These are phyloP conservation scores for Chlorocebus sabaeus DNA, from an alignment of 2,113 vertebrate genomes.

Conservation along the genomic window DNA sequence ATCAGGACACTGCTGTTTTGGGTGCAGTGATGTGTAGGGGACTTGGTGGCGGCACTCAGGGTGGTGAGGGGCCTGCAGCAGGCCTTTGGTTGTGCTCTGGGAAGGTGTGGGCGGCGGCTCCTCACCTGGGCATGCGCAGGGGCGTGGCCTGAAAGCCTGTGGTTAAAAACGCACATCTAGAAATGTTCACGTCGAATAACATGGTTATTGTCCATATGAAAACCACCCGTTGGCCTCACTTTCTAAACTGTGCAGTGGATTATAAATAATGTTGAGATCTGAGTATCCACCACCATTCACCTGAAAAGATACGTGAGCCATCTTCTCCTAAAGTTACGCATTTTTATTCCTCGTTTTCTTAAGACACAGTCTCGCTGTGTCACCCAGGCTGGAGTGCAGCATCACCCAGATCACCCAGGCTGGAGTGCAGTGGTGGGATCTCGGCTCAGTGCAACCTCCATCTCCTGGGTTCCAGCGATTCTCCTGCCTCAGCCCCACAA, in stretches of 20 bases:
- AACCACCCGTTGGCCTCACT: not conserved
- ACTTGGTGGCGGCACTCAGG: accelerated
- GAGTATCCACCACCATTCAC: not conserved
- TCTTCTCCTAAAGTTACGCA: not conserved
- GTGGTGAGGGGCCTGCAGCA: not conserved
- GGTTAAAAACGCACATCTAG: not conserved
- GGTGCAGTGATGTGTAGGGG: not conserved
- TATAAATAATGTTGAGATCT: not conserved
- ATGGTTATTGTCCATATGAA: not conserved
- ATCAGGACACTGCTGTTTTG: accelerated
- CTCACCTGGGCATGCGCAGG: accelerated
- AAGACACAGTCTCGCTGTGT: no score
- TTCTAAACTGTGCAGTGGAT: not conserved
- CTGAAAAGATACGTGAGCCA: not conserved
- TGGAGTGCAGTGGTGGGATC: no score
- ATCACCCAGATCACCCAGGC: no score
- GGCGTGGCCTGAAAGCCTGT: no score
- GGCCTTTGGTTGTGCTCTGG: not conserved
- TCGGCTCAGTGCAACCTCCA: no score
- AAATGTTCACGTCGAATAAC: accelerated
- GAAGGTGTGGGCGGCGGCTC: accelerated
- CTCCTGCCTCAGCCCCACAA: no score
- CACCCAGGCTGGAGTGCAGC: no score
- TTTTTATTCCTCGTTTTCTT: not conserved
- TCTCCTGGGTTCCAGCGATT: no score